Evolutionary conservation across 1,140 invertebrate genomes (phyloP).

Genomic region (Drosophila arawakana): DNA sequence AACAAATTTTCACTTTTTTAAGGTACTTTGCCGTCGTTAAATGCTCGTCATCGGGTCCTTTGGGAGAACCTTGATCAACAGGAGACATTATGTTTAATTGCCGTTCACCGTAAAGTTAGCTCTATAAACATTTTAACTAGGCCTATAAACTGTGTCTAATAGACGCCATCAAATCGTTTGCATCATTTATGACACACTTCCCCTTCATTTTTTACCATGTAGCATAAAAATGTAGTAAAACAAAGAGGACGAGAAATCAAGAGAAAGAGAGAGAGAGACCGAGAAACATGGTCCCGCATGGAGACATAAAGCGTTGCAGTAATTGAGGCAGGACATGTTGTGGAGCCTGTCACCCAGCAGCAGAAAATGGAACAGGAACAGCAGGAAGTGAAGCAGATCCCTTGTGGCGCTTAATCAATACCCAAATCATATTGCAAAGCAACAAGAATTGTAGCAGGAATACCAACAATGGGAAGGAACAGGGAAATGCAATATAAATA

Average conservation of each 20-base stretch:
- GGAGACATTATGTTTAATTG: slow-evolving; percentile 67
- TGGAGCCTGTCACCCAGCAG: not conserved
- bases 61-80: slow-evolving; percentile 18
- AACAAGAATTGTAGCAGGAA: slow-evolving; percentile 7
- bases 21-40: slow-evolving; percentile 9
- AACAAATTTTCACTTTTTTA: slow-evolving; percentile 19
- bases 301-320: slow-evolving; percentile 70
- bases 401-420: slow-evolving; percentile 73
- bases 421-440: slow-evolving; percentile 60
- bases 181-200: slow-evolving; percentile 64
- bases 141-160: slow-evolving; percentile 70
- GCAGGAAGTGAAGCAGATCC: slow-evolving; percentile 14
- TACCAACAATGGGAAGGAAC: slow-evolving; percentile 2
- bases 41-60: slow-evolving; percentile 14
- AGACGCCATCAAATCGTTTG: slow-evolving; percentile 71
- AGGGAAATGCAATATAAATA: slow-evolving; percentile 75
- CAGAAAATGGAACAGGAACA: no score
- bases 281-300: slow-evolving; percentile 40
- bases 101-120: slow-evolving; percentile 65
- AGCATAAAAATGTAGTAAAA: slow-evolving; percentile 74
- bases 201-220: slow-evolving; percentile 41
- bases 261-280: not conserved
- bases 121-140: slow-evolving; percentile 77
- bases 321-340: slow-evolving; percentile 59
- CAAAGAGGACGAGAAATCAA: not conserved